These are phyloP conservation scores for Proisotoma minuta DNA, from an alignment of 2,888 invertebrate species.

Conservation along the genomic window DNA sequence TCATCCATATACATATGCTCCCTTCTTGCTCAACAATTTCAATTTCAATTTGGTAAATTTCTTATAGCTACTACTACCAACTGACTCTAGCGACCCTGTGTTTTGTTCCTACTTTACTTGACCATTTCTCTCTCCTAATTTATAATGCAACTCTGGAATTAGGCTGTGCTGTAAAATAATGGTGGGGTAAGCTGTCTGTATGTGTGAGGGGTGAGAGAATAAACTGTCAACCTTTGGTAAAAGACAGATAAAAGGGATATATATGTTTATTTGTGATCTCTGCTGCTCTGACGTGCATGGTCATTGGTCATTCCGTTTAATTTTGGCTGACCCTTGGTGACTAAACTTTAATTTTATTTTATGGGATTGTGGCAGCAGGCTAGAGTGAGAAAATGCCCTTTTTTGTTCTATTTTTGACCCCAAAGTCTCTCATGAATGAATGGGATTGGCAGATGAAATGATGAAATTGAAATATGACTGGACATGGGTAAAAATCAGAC, in stretches of 20 bases:
- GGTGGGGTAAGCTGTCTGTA: no score
- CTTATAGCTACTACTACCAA: no score
- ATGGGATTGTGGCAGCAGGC: slow-evolving; percentile 10
- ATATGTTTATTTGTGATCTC: not conserved
- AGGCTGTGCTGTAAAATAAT: no score
- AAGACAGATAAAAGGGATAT: not conserved
- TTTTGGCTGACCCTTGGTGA: slow-evolving; percentile 24
- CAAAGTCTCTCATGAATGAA: slow-evolving; percentile 23
- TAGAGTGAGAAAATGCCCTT: slow-evolving; percentile 14
- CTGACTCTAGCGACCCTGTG: no score
- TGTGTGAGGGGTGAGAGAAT: no score
- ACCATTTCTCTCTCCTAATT: no score
- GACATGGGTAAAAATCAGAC: slow-evolving; percentile 12
- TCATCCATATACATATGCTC: no score
- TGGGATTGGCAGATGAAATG: slow-evolving; percentile 41
- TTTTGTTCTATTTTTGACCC: slow-evolving; percentile 47
- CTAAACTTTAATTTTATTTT: slow-evolving; percentile 16
- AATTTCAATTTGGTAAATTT: no score
- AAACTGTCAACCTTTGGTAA: not conserved
- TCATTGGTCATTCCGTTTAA: slow-evolving; percentile 6
- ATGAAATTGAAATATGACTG: slow-evolving; percentile 42
- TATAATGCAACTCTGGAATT: no score
- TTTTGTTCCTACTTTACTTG: no score
- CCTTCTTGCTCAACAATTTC: no score
- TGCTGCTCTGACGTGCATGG: slow-evolving; percentile 10